These are phyloP conservation scores for Oxygymnocypris stewartii DNA, from an alignment of 2,113 vertebrate genomes.

Conservation along the genomic window DNA sequence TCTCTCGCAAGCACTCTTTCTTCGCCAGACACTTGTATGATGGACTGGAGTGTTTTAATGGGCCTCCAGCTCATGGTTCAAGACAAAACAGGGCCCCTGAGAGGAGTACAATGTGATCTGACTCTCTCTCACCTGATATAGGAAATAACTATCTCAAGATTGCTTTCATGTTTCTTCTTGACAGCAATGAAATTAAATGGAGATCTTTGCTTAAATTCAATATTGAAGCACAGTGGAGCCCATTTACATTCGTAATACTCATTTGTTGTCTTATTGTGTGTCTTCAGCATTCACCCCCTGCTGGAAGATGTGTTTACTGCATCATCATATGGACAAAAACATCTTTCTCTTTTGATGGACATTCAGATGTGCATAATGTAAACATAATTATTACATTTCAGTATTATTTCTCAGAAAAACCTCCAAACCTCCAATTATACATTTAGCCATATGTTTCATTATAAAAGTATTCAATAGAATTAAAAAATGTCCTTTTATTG, in stretches of 20 bases:
- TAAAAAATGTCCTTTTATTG: no score
- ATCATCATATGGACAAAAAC: neutral
- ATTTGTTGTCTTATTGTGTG: neutral
- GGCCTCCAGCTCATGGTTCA: neutral
- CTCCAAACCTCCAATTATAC: no score
- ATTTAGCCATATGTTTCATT: no score
- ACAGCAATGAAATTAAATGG: neutral
- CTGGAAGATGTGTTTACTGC: neutral
- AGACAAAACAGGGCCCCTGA: slow-evolving; percentile 26
- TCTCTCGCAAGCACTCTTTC: neutral
- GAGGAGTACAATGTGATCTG: neutral
- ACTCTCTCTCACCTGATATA: neutral
- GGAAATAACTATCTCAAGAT: neutral
- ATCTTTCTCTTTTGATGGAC: no score
- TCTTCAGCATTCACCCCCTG: neutral
- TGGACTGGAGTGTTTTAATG: slow-evolving; percentile 64
- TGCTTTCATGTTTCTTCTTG: neutral
- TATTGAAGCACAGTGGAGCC: neutral
- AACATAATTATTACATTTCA: no score
- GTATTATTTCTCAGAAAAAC: no score
- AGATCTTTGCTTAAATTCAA: neutral
- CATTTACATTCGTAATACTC: neutral
- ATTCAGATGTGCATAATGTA: no score
- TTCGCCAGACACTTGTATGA: slow-evolving; percentile 50
- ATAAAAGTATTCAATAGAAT: no score